A percentile compares a stretch with the other conserved stretches of the same genome.
These are phyloP conservation scores for Eudasyphora cyanicolor DNA, from an alignment of 2,888 invertebrate genomes.

Conservation along the genomic window DNA sequence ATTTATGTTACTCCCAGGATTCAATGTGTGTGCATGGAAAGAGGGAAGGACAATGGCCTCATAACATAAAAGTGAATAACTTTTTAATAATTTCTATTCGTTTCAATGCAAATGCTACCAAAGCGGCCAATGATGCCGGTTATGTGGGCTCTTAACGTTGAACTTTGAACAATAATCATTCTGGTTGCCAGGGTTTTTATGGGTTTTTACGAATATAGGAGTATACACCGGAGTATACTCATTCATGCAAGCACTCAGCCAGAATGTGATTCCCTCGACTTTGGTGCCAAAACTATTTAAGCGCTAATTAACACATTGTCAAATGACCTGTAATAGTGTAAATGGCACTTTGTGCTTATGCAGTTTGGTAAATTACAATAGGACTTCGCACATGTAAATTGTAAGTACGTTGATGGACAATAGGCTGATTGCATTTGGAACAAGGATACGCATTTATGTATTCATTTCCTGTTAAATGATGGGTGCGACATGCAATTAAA, in stretches of 20 bases:
- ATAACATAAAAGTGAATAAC: conserved; percentile 9
- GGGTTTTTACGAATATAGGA: no score
- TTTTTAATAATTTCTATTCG: conserved; percentile 11
- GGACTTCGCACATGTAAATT: no score
- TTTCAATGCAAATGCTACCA: not conserved
- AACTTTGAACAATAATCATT: conserved; percentile 9
- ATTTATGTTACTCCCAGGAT: not conserved
- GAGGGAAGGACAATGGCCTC: not conserved
- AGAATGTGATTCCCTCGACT: not conserved
- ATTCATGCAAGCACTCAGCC: not conserved
- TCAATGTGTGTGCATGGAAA: not conserved
- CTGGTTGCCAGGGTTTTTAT: not conserved
- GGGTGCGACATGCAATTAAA: no score
- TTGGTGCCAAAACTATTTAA: not conserved
- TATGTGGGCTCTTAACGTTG: no score
- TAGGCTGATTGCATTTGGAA: no score
- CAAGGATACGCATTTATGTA: no score
- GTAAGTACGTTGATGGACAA: no score
- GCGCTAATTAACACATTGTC: conserved; percentile 28
- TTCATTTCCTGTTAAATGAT: no score
- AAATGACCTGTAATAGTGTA: conserved; percentile 10
- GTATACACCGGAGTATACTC: not conserved
- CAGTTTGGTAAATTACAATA: no score
- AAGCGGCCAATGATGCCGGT: not conserved
- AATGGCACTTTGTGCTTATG: not conserved